These are phyloP conservation scores for Chaitophorus viminalis DNA, from an alignment of 2,888 invertebrate genomes.

Conservation along the genomic window DNA sequence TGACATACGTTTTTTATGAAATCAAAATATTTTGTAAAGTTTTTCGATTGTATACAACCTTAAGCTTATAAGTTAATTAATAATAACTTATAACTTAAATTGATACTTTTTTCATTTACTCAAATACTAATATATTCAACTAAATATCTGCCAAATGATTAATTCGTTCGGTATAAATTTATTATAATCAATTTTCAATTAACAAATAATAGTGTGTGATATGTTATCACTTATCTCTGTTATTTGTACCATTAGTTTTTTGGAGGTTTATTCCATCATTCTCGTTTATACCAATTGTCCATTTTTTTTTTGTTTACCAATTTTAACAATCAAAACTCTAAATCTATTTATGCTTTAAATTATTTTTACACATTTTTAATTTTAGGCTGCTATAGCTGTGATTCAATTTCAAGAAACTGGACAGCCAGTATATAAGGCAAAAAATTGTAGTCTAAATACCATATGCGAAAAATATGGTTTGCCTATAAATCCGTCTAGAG, in stretches of 20 bases:
- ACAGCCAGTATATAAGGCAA: conserved; percentile 93
- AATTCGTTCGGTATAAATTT: neutral
- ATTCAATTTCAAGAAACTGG: conserved; percentile 89
- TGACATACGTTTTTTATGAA: conserved; percentile 3
- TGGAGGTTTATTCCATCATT: neutral
- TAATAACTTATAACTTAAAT: no score
- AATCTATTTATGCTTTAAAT: neutral
- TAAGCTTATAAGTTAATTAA: neutral
- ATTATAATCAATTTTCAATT: neutral
- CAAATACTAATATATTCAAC: no score
- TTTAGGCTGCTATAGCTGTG: conserved; percentile 86
- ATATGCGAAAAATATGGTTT: conserved; percentile 90
- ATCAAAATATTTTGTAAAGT: conserved; percentile 30
- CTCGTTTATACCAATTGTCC: neutral
- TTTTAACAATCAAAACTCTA: neutral
- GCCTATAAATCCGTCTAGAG: conserved; percentile 89
- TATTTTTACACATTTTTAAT: conserved; percentile 60
- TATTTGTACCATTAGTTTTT: neutral
- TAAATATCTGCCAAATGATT: neutral
- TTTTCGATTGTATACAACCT: neutral
- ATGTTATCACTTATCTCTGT: neutral
- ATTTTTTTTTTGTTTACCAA: neutral
- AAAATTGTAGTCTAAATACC: conserved; percentile 90
- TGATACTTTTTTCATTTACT: neutral
- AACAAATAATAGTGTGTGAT: neutral